Conservation (phyloP, 2,113 vertebrate genomes). For the Chamaea fasciata region DNA sequence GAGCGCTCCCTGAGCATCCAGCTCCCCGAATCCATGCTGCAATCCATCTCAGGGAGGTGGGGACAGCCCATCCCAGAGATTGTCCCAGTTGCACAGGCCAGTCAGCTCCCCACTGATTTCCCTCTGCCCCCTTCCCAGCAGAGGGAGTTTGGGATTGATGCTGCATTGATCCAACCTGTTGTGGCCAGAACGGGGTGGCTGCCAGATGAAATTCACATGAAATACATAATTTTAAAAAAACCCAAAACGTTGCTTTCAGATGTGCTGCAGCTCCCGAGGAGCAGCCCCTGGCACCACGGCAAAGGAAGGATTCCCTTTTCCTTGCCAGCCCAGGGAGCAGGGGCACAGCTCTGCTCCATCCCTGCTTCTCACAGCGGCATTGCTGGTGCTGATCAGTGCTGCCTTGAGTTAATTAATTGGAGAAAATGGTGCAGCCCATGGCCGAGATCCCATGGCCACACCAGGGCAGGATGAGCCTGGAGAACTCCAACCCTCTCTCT, state of each 20-base stretch:
- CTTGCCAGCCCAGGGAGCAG: not conserved
- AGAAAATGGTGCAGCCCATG: accelerated
- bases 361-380: not conserved
- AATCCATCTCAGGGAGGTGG: not conserved
- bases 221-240: accelerated
- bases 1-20: accelerated
- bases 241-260: not conserved
- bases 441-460: not conserved
- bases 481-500: accelerated
- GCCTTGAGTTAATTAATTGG: not conserved
- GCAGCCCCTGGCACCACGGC: not conserved
- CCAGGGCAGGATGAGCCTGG: not conserved
- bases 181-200: not conserved
- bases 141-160: not conserved
- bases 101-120: not conserved
- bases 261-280: not conserved
- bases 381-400: not conserved
- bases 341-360: not conserved
- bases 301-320: not conserved
- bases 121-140: not conserved
- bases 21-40: not conserved
- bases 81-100: not conserved
- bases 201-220: not conserved
- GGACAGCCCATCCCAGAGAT: not conserved
- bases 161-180: not conserved